A percentile compares a stretch with the other conserved stretches of the same genome.
Evolutionary conservation across 2,113 vertebrate species (phyloP).

Genomic region (Procavia capensis): DNA sequence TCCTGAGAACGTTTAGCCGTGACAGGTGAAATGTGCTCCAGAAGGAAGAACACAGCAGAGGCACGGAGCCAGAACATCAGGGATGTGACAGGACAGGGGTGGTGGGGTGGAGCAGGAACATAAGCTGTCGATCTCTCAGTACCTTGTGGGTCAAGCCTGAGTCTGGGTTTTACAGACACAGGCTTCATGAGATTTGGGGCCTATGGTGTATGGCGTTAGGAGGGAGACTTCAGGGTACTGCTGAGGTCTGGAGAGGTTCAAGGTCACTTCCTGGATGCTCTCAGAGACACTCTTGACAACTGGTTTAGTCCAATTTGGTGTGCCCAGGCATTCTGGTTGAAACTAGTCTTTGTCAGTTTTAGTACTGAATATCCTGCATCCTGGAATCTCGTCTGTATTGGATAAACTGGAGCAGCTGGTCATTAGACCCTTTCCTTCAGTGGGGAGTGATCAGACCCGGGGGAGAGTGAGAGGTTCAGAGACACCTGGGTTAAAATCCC

Average conservation of each 20-base stretch:
- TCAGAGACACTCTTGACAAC: background rate
- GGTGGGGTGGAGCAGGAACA: background rate
- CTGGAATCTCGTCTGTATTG: background rate
- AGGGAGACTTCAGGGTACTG: background rate
- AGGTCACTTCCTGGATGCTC: background rate
- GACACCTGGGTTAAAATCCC: background rate
- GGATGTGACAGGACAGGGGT: background rate
- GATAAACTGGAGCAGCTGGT: no score
- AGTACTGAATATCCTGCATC: background rate
- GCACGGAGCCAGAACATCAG: background rate
- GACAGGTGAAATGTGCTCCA: background rate
- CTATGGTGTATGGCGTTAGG: background rate
- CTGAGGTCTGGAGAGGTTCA: background rate
- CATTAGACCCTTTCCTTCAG: no score
- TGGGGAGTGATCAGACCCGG: no score
- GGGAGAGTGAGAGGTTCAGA: background rate
- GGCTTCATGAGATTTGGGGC: background rate
- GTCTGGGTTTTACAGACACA: background rate
- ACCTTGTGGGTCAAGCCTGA: background rate
- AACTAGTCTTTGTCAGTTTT: background rate
- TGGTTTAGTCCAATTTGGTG: background rate
- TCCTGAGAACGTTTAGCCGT: background rate
- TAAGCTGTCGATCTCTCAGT: no score
- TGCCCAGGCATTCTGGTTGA: background rate
- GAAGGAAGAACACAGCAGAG: background rate